phyloP scores from a whole-genome alignment of 2,113 vertebrate genomes.

The Pituophis catenifer region DNA sequence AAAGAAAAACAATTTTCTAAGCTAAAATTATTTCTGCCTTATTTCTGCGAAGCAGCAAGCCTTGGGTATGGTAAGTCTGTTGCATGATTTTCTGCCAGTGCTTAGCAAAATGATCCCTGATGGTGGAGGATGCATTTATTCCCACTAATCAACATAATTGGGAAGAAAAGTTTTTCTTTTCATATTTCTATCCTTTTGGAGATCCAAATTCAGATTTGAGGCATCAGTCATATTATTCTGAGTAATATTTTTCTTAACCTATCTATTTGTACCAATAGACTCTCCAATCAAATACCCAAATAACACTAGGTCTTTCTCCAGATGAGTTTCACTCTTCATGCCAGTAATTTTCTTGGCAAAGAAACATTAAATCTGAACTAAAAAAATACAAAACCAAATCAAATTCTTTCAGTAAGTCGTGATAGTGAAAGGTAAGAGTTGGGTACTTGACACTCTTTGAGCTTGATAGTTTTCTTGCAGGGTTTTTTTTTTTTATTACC shows the following conservation, averaged over 20 bases:
- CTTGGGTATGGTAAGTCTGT: constrained; percentile 32
- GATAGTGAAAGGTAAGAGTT: not conserved
- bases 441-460: not conserved
- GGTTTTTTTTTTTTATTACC: not conserved
- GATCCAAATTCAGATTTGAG: constrained; percentile 42
- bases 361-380: not conserved
- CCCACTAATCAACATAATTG: not conserved
- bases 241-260: constrained; percentile 44
- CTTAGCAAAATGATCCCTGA: constrained; percentile 56
- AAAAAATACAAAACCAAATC: not conserved
- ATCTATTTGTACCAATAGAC: not conserved
- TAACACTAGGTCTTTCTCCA: not conserved
- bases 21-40: constrained; percentile 60
- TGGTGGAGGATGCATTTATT: constrained; percentile 26
- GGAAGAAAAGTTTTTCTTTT: constrained; percentile 37
- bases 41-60: constrained; percentile 38
- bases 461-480: not conserved
- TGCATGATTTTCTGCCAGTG: constrained; percentile 22
- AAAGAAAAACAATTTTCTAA: constrained; percentile 48
- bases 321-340: not conserved
- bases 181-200: constrained; percentile 26
- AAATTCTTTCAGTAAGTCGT: not conserved
- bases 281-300: not conserved
- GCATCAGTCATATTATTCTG: not conserved
- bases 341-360: not conserved